Percentiles rank a stretch among this genome's conserved stretches.
Evolutionary conservation across 2,113 vertebrate genomes (phyloP).

Genomic region (Cochlearius cochlearius): DNA sequence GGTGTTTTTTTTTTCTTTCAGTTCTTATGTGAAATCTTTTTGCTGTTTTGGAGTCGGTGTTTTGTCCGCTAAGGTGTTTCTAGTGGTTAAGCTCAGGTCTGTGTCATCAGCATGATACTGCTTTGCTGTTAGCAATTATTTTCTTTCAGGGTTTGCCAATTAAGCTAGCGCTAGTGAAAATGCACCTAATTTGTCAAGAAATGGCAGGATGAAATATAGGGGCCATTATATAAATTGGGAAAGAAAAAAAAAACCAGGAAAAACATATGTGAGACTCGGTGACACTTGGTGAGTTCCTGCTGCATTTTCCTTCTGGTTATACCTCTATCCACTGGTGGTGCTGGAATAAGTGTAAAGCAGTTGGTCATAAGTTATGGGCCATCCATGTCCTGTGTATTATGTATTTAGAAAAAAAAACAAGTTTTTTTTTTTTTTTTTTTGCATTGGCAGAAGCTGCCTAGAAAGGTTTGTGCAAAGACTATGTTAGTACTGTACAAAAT

Average conservation of each 20-base stretch:
- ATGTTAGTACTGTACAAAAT: neutral
- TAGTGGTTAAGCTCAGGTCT: neutral
- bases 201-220: constrained; percentile 12
- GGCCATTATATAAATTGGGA: neutral
- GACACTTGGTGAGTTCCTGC: neutral
- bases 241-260: neutral
- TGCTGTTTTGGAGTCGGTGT: neutral
- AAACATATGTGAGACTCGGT: neutral
- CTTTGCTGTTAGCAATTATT: constrained; percentile 35
- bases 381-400: neutral
- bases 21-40: neutral
- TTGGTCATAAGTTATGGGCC: neutral
- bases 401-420: neutral
- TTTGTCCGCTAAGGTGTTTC: neutral
- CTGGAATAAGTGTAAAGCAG: neutral
- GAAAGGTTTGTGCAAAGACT: neutral
- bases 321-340: neutral
- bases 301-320: neutral
- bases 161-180: constrained; percentile 21
- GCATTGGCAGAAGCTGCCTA: neutral
- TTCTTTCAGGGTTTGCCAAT: constrained; percentile 38
- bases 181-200: constrained; percentile 32
- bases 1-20: no score
- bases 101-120: constrained; percentile 13
- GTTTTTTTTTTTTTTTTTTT: neutral